Conservation (phyloP, 2,113 vertebrate genomes). For the Anoplopoma fimbria region DNA sequence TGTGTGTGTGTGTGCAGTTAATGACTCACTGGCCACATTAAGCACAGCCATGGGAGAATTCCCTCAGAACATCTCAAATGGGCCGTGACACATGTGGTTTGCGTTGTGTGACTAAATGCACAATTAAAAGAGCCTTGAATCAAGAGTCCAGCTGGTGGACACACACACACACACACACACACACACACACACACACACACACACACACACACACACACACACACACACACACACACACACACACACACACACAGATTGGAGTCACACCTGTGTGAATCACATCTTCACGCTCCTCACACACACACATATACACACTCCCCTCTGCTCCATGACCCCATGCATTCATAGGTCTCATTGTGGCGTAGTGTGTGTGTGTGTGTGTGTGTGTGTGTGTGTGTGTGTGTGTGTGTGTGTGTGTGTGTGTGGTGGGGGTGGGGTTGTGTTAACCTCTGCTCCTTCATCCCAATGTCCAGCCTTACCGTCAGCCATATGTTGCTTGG, state of each 20-base stretch:
- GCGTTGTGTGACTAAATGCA: slow-evolving; percentile 24
- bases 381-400: not conserved
- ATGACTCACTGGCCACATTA: slow-evolving; percentile 13
- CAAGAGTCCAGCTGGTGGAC: slow-evolving; percentile 11
- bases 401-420: slow-evolving; percentile 2
- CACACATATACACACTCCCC: not conserved
- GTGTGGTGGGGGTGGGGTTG: not conserved
- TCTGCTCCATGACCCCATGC: slow-evolving; percentile 10
- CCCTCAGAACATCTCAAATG: not conserved
- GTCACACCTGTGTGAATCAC: slow-evolving; percentile 29
- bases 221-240: not conserved
- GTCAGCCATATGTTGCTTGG: slow-evolving; percentile 25
- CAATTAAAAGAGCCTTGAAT: slow-evolving; percentile 1
- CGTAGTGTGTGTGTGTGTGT: not conserved
- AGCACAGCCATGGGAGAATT: slow-evolving; percentile 24
- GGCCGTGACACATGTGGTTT: slow-evolving; percentile 20
- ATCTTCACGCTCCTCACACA: not conserved
- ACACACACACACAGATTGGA: not conserved
- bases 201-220: not conserved
- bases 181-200: not conserved
- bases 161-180: not conserved
- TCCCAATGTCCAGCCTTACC: not conserved
- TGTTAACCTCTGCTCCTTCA: slow-evolving; percentile 20
- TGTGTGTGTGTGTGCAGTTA: not conserved
- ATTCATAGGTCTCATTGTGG: slow-evolving; percentile 25